Conservation (phyloP, 2,797 vertebrate species). For the Oceanodroma leucorhoa region DNA sequence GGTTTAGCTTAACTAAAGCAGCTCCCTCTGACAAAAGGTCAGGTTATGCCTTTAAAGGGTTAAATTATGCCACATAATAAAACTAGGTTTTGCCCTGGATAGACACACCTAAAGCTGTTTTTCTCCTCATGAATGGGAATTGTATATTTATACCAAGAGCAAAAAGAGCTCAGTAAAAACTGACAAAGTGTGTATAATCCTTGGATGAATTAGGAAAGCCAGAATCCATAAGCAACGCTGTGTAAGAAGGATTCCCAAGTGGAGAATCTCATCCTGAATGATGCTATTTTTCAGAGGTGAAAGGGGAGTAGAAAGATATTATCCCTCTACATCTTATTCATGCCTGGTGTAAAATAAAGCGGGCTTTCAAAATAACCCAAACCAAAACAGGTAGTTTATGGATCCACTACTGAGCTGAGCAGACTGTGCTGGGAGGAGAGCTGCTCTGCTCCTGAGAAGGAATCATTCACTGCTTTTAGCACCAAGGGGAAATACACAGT, state of each 20-base stretch:
- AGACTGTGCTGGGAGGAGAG: not conserved
- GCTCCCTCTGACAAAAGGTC: not conserved
- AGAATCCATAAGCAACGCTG: not conserved
- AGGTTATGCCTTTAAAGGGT: not conserved
- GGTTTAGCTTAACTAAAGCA: not conserved
- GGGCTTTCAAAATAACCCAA: not conserved
- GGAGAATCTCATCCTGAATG: conserved; percentile 19
- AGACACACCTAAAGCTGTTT: not conserved
- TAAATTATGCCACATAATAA: not conserved
- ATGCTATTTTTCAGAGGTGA: not conserved
- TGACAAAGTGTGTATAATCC: not conserved
- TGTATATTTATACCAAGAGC: not conserved
- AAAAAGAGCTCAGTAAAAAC: conserved; percentile 10
- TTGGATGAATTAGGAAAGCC: conserved; percentile 47
- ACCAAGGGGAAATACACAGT: not conserved
- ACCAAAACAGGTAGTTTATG: not conserved
- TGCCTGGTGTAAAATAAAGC: not conserved
- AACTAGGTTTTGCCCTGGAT: not conserved
- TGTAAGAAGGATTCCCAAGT: conserved; percentile 6
- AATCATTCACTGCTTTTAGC: not conserved
- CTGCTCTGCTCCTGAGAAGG: not conserved
- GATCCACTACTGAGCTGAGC: not conserved
- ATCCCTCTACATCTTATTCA: not conserved
- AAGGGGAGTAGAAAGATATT: conserved; percentile 14
- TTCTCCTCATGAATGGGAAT: not conserved